These are phyloP conservation scores for Tiphia femorata DNA, from an alignment of 2,888 invertebrate genomes.

Conservation along the genomic window DNA sequence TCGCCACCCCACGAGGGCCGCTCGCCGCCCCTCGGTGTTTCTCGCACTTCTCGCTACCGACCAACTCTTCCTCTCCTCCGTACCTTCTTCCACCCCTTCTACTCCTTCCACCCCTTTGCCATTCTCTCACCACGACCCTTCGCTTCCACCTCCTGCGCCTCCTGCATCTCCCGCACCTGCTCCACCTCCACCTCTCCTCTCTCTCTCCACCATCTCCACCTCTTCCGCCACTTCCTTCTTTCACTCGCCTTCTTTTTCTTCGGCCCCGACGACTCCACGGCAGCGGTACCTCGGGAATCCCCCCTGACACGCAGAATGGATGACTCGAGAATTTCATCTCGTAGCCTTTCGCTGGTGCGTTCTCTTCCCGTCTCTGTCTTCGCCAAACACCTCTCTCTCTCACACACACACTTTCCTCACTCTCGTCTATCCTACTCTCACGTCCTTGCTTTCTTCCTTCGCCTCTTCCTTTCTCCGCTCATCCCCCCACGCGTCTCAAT, in stretches of 20 bases:
- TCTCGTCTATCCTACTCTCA: too few species aligned
- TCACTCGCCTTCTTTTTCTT: constrained; percentile 20
- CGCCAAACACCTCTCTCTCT: too few species aligned
- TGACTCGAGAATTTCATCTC: constrained; percentile 61
- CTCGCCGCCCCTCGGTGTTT: not conserved
- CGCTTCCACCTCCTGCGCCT: too few species aligned
- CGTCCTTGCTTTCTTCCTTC: too few species aligned
- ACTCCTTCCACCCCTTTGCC: constrained; percentile 13
- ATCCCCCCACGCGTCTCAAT: not conserved
- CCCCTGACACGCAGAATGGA: constrained; percentile 57
- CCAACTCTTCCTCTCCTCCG: constrained; percentile 7
- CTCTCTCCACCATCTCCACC: constrained; percentile 11
- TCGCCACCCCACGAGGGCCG: constrained; percentile 7
- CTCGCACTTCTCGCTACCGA: constrained; percentile 4
- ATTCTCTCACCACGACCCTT: constrained; percentile 13
- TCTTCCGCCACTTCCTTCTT: constrained; percentile 5
- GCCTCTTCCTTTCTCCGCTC: not conserved
- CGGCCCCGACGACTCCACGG: constrained; percentile 26
- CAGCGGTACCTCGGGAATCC: constrained; percentile 52
- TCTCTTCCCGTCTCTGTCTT: constrained; percentile 14
- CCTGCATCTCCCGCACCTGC: constrained; percentile 14
- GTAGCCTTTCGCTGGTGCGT: constrained; percentile 40
- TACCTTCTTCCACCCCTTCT: not conserved
- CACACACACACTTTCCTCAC: too few species aligned
- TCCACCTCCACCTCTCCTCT: constrained; percentile 6